phyloP scores from a whole-genome alignment of 2,113 vertebrate species.

The Tringa solitaria region DNA sequence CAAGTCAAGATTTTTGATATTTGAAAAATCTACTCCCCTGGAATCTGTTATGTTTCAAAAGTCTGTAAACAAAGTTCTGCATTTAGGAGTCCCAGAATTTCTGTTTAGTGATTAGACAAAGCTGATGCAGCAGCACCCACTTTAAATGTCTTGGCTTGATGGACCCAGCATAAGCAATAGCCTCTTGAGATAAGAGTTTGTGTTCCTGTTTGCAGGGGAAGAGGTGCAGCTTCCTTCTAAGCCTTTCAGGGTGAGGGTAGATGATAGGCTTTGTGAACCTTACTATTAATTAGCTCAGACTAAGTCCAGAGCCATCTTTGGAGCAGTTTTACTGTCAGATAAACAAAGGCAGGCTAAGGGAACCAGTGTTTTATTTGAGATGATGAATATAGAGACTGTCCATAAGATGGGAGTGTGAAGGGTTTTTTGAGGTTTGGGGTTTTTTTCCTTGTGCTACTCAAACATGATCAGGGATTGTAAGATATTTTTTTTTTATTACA shows the following conservation, averaged over 20 bases:
- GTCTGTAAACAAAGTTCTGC: background rate
- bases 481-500: background rate
- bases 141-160: background rate
- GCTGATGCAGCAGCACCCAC: background rate
- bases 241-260: background rate
- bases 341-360: background rate
- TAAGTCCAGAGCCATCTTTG: background rate
- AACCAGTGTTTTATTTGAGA: background rate
- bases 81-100: background rate
- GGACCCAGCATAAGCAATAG: background rate
- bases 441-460: background rate
- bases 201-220: background rate
- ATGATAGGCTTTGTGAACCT: background rate
- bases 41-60: background rate
- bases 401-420: background rate
- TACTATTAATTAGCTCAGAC: background rate
- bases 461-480: background rate
- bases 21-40: background rate
- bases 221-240: background rate
- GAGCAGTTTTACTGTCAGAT: background rate
- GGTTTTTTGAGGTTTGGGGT: accelerated
- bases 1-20: background rate
- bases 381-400: background rate
- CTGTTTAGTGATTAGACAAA: background rate
- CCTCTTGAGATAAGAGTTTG: background rate